A percentile compares a stretch with the other conserved stretches of the same genome.
These are phyloP conservation scores for Ephialtes manifestator DNA, from an alignment of 2,888 invertebrate species.

Conservation along the genomic window DNA sequence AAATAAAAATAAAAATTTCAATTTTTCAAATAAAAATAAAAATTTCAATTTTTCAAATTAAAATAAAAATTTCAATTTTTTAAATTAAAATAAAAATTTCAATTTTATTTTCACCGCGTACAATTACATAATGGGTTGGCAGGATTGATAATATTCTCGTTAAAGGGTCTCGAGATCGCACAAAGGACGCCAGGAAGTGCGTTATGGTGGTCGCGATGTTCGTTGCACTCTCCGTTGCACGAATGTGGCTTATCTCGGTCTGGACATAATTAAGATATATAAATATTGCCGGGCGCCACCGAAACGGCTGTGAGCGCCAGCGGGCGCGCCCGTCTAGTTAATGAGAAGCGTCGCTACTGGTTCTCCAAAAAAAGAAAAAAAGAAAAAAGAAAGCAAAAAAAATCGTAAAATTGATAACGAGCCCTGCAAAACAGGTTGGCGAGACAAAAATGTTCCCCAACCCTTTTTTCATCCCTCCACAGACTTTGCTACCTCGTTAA, in stretches of 20 bases:
- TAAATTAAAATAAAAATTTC: neutral
- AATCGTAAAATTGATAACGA: neutral
- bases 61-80: too few species aligned
- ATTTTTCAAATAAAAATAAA: too few species aligned
- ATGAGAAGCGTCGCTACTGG: conserved; percentile 54
- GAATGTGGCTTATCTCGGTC: conserved; percentile 3
- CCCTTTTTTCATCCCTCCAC: neutral
- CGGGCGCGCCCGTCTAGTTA: conserved; percentile 50
- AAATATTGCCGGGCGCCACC: conserved; percentile 39
- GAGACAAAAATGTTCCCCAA: neutral
- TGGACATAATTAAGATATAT: conserved; percentile 63
- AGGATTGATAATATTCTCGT: neutral
- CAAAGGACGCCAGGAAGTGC: conserved; percentile 39
- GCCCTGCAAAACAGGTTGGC: neutral
- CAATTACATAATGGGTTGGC: neutral
- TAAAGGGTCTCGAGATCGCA: neutral
- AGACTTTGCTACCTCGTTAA: conserved; percentile 1
- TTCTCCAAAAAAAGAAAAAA: conserved; percentile 19
- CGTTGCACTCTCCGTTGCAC: neutral
- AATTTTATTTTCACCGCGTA: neutral
- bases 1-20: too few species aligned
- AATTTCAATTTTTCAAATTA: too few species aligned
- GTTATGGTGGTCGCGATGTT: neutral
- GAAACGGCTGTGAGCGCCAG: conserved; percentile 45
- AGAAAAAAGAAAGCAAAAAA: conserved; percentile 6